Conservation (phyloP, 2,888 invertebrate species). For the Bibio marci region DNA sequence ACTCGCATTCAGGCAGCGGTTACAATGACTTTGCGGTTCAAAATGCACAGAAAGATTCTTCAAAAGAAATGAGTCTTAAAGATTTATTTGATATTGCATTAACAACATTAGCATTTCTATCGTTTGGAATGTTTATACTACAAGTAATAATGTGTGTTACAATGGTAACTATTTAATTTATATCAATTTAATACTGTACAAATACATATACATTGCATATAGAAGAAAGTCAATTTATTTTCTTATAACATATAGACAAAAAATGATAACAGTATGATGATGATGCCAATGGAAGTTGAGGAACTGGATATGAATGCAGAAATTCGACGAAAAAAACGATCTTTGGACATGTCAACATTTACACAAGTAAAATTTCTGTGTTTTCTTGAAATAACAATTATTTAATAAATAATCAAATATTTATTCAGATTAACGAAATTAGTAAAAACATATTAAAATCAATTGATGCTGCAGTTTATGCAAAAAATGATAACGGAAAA, state of each 20-base stretch:
- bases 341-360: too few species aligned
- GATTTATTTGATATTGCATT: constrained; percentile 66
- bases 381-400: too few species aligned
- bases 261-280: constrained; percentile 19
- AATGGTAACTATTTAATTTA: constrained; percentile 19
- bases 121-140: constrained; percentile 63
- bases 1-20: background rate
- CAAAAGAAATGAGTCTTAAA: constrained; percentile 42
- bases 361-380: too few species aligned
- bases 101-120: constrained; percentile 63
- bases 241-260: constrained; percentile 13
- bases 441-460: constrained; percentile 35
- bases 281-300: constrained; percentile 30
- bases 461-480: constrained; percentile 36
- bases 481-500: constrained; percentile 33
- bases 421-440: too few species aligned
- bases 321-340: constrained; percentile 16
- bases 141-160: constrained; percentile 61
- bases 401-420: too few species aligned
- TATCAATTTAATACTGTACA: background rate
- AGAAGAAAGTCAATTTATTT: background rate
- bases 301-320: constrained; percentile 14
- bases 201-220: too few species aligned
- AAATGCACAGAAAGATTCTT: too few species aligned
- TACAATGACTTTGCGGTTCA: background rate